Conservation (phyloP, 2,113 vertebrate genomes). For the Pogona vitticeps region DNA sequence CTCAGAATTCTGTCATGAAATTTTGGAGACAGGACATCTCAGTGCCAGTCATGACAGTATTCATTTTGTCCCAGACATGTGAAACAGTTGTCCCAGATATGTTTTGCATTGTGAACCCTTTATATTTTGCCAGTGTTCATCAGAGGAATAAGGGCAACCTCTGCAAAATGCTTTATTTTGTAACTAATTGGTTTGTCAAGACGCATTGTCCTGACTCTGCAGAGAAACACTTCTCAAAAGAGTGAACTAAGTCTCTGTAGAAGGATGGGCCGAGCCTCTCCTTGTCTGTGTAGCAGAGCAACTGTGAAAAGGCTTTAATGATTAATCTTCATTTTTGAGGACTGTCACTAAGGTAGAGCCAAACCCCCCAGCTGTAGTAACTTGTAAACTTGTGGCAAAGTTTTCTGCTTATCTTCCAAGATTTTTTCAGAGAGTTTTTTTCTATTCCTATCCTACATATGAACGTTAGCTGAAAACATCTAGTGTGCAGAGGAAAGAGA, state of each 20-base stretch:
- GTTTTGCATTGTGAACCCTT: background rate
- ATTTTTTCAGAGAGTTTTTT: no score
- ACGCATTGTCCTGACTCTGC: background rate
- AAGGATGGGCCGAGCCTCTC: background rate
- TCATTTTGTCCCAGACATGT: no score
- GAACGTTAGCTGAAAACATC: background rate
- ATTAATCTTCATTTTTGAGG: background rate
- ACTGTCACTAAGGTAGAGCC: background rate
- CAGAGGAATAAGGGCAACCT: background rate
- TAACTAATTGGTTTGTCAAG: background rate
- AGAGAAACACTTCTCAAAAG: background rate
- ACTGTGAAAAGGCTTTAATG: background rate
- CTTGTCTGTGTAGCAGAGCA: background rate
- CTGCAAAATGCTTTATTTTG: background rate
- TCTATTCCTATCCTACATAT: background rate
- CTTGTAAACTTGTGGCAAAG: background rate
- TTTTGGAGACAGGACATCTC: no score
- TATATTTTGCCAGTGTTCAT: background rate
- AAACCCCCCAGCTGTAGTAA: background rate
- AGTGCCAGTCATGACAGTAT: no score
- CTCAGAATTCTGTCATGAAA: background rate
- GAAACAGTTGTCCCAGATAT: background rate
- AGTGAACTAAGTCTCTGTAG: background rate
- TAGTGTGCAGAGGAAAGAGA: background rate
- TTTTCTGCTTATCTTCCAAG: no score